Evolutionary conservation across 2,888 invertebrate genomes (phyloP), one percentile per base, ranked within the genome.

Genomic region (Boloria euphrosyne): DNA sequence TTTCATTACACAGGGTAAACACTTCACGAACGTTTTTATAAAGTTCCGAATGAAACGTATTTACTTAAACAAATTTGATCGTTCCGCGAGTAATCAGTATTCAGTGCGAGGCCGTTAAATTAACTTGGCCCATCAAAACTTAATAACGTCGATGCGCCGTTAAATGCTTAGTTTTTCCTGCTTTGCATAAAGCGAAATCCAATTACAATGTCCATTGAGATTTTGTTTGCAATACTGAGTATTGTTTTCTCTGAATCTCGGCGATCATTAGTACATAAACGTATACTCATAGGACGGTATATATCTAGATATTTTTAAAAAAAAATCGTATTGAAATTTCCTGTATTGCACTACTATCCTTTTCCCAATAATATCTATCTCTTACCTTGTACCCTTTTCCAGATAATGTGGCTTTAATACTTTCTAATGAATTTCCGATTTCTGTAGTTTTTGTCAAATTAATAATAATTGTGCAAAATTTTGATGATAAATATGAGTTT

Each of bases 51-150:
- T 52, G 7, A 52, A 52, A n/a, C 3, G 14, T 27, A 51, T 51
- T 27, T 6, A 51, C 27, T 51, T 51, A 5, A 38, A 51, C 53
- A 53, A 46, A 55, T 67, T 59, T 44, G 50, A 54, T 38, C 44
- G 22, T 31, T 49, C 60, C 13, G 43, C 16, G 18, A 50, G 18
- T 50, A 50, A 63, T 70, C 62, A 46, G 65, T 60, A 63, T 69
- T 70, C 65, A 44, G 50, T 51, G 47, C 66, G 31, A 52, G 52
- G 51, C 60, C 65, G 65, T 65, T 67, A 70, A 65, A 55, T 68
- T 72, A 65, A 70, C 63, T 68, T 61, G 51, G 31, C 46, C 65
- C 57, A 70, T 72, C 66, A 68, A 71, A 70, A 57, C 62, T 55
- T 60, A 71, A 72, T 69, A 72, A 72, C 63, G 63, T 10, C 57